Conservation (phyloP, 2,113 vertebrate species). For the Pipa parva region DNA sequence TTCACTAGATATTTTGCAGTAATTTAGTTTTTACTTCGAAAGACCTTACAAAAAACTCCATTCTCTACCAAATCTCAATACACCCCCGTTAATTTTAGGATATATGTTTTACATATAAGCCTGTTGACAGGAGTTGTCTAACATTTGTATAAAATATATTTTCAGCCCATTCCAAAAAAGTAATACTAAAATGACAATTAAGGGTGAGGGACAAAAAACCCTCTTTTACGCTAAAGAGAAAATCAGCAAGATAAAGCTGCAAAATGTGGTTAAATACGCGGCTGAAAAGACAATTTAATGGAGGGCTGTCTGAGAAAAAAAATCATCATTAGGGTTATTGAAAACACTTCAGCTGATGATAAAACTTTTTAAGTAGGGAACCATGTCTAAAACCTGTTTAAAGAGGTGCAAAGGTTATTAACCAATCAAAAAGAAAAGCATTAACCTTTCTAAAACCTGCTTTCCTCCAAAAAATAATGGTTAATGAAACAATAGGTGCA, state of each 20-base stretch:
- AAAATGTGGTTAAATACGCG: constrained; percentile 26
- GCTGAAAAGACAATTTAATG: constrained; percentile 21
- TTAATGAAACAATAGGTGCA: neutral
- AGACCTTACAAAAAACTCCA: too few species aligned
- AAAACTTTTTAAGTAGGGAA: constrained; percentile 23
- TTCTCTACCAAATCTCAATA: too few species aligned
- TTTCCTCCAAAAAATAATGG: constrained; percentile 10
- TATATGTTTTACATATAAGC: too few species aligned
- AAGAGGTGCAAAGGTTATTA: constrained; percentile 36
- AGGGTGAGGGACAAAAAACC: neutral
- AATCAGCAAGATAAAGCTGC: constrained; percentile 34
- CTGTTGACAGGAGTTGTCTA: too few species aligned
- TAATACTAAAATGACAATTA: neutral
- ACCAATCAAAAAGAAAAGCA: constrained; percentile 17
- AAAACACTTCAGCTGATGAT: constrained; percentile 21
- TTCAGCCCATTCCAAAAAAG: neutral
- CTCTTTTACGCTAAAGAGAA: constrained; percentile 30
- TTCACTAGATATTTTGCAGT: too few species aligned
- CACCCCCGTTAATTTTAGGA: too few species aligned
- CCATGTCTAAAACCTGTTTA: constrained; percentile 31
- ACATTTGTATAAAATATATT: too few species aligned
- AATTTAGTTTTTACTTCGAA: too few species aligned
- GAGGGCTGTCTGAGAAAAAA: constrained; percentile 30
- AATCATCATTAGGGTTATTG: constrained; percentile 30
- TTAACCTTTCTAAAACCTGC: constrained; percentile 15